Evolutionary conservation across 2,113 vertebrate species (phyloP).

Genomic region (Centropristis striata): DNA sequence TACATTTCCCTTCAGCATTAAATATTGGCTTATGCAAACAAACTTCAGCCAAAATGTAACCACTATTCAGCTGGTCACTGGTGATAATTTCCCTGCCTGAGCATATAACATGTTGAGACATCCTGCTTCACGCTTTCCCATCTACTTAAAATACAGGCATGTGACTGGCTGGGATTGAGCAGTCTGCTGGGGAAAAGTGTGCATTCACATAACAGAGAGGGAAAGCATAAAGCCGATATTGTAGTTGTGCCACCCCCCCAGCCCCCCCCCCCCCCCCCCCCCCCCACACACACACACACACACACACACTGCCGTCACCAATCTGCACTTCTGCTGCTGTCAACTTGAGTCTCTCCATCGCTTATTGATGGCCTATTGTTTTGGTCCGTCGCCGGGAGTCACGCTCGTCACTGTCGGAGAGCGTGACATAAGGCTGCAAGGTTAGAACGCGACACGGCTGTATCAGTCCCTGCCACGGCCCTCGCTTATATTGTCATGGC

Average conservation of each 20-base stretch:
- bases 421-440: conserved; percentile 49
- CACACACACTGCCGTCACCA: conserved; percentile 8
- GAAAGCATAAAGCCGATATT: conserved; percentile 56
- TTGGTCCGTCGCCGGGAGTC: conserved; percentile 47
- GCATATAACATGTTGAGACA: conserved; percentile 9
- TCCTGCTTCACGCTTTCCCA: conserved; percentile 12
- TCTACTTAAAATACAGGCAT: conserved; percentile 37
- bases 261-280: rapidly evolving
- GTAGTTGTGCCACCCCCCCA: conserved; percentile 5
- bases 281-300: too few species aligned
- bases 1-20: not conserved
- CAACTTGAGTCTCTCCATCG: conserved; percentile 51
- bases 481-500: conserved; percentile 9
- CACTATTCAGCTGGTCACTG: not conserved
- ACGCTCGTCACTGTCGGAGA: conserved; percentile 35
- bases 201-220: conserved; percentile 30
- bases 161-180: conserved; percentile 46
- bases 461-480: conserved; percentile 27
- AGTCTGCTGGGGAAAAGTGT: conserved; percentile 34
- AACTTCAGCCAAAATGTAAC: not conserved
- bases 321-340: conserved; percentile 62
- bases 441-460: conserved; percentile 30
- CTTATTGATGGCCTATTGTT: conserved; percentile 70
- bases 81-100: not conserved
- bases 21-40: not conserved